Evolutionary conservation across 2,113 vertebrate species (phyloP).

Genomic region (Sorex fumeus): DNA sequence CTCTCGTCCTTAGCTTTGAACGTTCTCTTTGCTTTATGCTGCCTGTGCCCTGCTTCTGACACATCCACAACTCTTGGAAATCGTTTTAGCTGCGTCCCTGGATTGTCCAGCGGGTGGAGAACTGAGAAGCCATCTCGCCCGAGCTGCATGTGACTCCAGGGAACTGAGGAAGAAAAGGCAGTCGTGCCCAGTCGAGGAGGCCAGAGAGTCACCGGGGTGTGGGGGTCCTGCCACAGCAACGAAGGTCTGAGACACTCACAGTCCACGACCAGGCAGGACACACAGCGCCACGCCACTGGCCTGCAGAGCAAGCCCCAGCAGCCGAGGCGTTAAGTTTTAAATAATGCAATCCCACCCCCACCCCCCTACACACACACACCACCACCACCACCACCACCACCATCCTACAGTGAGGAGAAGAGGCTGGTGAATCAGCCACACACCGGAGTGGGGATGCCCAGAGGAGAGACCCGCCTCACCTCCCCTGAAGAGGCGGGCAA

Average conservation of each 20-base stretch:
- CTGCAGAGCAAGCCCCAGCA: not conserved
- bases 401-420: not conserved
- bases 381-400: too few relatives aligned
- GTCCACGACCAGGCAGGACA: not conserved
- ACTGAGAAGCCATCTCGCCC: not conserved
- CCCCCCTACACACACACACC: too few relatives aligned
- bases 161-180: not conserved
- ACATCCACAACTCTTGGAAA: not conserved
- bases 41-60: not conserved
- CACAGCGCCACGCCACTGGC: not conserved
- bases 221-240: not conserved
- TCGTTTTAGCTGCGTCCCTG: conserved; percentile 13
- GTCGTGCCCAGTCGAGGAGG: not conserved
- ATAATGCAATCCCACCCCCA: not conserved
- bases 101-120: not conserved
- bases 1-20: not conserved
- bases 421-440: not conserved
- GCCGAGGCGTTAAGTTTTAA: not conserved
- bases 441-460: not conserved
- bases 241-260: not conserved
- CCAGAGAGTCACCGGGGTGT: not conserved
- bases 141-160: not conserved
- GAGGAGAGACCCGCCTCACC: not conserved
- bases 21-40: not conserved
- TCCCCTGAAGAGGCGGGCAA: not conserved